Conservation (phyloP, 2,113 vertebrate genomes). For the Tenrec ecaudatus region DNA sequence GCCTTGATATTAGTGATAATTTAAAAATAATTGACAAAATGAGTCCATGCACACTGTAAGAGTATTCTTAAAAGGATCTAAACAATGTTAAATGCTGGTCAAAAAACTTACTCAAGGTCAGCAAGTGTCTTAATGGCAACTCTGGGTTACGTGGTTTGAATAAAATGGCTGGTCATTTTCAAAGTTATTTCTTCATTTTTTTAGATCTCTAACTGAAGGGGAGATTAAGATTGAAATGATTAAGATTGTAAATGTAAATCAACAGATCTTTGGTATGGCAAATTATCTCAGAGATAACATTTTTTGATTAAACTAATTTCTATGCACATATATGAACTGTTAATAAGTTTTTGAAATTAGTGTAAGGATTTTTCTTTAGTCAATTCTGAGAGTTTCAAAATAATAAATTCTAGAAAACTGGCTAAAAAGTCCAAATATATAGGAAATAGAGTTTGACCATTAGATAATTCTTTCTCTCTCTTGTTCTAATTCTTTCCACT, state of each 20-base stretch:
- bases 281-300: background rate
- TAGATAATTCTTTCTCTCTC: background rate
- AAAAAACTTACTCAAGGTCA: background rate
- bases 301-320: background rate
- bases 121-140: background rate
- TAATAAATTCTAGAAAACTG: background rate
- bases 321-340: background rate
- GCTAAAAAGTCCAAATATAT: background rate
- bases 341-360: background rate
- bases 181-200: background rate
- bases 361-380: background rate
- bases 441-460: background rate
- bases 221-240: background rate
- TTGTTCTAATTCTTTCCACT: background rate
- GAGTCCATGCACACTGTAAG: background rate
- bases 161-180: background rate
- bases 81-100: background rate
- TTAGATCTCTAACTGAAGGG: background rate
- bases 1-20: background rate
- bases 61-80: background rate
- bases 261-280: background rate
- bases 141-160: background rate
- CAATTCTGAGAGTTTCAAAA: slow-evolving; percentile 22
- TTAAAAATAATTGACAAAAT: background rate
- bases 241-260: background rate